phyloP scores from a whole-genome alignment of 2,797 vertebrate genomes.

The Anolis apletophallus region DNA sequence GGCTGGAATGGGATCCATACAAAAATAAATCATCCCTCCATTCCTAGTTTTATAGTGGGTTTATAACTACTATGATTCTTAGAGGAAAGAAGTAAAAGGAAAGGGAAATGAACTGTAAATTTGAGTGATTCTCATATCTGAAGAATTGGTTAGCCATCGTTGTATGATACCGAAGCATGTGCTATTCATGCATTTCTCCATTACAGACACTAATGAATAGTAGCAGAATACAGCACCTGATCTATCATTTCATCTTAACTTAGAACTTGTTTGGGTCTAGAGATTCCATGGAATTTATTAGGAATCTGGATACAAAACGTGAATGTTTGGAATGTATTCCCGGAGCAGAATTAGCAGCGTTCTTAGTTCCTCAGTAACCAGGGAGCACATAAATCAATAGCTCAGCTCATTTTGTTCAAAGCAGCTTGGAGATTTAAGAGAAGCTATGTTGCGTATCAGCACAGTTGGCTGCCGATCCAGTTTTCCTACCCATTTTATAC shows the following conservation, averaged over 20 bases:
- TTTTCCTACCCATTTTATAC: conserved; percentile 54
- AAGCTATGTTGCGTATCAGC: conserved; percentile 41
- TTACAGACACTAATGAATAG: conserved; percentile 27
- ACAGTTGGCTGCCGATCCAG: conserved; percentile 47
- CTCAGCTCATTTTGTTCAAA: conserved; percentile 64
- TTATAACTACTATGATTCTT: neutral
- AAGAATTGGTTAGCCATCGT: neutral
- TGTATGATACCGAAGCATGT: neutral
- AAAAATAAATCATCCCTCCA: neutral
- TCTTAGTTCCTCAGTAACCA: conserved; percentile 39
- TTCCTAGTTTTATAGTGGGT: neutral
- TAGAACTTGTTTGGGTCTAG: neutral
- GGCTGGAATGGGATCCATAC: neutral
- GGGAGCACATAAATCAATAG: conserved; percentile 54
- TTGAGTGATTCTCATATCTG: neutral
- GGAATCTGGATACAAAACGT: conserved; percentile 53
- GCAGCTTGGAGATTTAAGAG: conserved; percentile 59
- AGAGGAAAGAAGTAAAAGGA: neutral
- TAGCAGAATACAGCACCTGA: neutral
- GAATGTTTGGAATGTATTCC: conserved; percentile 59
- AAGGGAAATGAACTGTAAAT: neutral
- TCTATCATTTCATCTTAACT: conserved; percentile 6
- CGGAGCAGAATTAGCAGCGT: conserved; percentile 55
- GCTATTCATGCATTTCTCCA: neutral
- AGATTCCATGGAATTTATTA: conserved; percentile 49